phyloP scores from a whole-genome alignment of 2,888 invertebrate genomes.

The Drepana falcataria region DNA sequence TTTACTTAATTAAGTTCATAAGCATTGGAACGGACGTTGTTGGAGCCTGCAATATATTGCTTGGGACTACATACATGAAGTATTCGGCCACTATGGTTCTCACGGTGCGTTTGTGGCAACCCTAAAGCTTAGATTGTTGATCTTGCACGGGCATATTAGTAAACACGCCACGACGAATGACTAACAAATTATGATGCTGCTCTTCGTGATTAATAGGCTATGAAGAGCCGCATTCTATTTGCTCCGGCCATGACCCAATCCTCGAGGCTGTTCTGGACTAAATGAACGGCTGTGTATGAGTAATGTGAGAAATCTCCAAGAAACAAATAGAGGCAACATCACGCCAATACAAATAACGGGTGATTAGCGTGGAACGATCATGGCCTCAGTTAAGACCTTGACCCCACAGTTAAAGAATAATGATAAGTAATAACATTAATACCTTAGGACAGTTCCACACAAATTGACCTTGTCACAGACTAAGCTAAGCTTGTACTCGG shows the following conservation, averaged over 20 bases:
- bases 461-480: too few relatives aligned
- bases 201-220: constrained; percentile 13
- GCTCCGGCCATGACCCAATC: constrained; percentile 16
- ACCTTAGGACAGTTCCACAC: too few relatives aligned
- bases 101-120: constrained; percentile 1
- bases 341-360: not conserved
- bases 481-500: too few relatives aligned
- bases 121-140: constrained; percentile 10
- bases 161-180: constrained; percentile 18
- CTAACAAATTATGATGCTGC: constrained; percentile 12
- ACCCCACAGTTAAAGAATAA: too few relatives aligned
- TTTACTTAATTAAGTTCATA: too few relatives aligned
- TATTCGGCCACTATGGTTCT: too few relatives aligned
- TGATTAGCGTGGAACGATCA: not conserved
- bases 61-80: too few relatives aligned
- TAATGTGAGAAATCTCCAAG: not conserved
- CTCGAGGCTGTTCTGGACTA: not conserved
- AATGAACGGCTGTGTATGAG: not conserved
- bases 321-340: not conserved
- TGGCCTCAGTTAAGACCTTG: too few relatives aligned
- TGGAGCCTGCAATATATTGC: too few relatives aligned
- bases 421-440: too few relatives aligned
- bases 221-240: constrained; percentile 3
- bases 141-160: constrained; percentile 35
- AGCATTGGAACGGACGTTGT: too few relatives aligned